Conservation (phyloP, 92 coral and sea anemone species). For the Phenganax stokvisi region DNA sequence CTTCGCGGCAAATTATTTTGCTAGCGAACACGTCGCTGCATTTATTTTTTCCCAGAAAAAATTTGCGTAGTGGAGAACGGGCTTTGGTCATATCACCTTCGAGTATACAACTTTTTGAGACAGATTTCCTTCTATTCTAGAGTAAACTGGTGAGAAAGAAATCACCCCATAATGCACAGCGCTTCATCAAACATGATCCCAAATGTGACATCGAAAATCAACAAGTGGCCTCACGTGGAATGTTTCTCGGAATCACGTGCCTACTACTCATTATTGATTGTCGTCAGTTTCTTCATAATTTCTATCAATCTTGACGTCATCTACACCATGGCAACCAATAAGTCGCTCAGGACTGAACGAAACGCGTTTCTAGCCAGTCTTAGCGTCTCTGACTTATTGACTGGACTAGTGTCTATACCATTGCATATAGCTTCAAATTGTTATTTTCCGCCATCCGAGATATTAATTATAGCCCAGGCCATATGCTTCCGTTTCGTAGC, state of each 20-base stretch:
- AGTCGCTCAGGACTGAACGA: conserved; percentile 50
- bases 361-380: conserved; percentile 55
- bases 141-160: too few species aligned
- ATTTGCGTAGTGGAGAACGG: too few species aligned
- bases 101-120: too few species aligned
- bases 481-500: conserved; percentile 43
- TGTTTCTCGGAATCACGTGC: not conserved
- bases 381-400: conserved; percentile 55
- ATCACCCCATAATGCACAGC: not conserved
- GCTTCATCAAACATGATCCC: not conserved
- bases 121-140: too few species aligned
- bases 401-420: conserved; percentile 53
- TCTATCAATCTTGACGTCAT: conserved; percentile 53
- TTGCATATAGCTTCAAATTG: conserved; percentile 40
- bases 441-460: not conserved
- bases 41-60: too few species aligned
- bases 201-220: not conserved
- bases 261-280: conserved; percentile 26
- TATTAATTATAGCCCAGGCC: conserved; percentile 12
- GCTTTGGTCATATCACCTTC: too few species aligned
- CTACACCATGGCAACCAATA: conserved; percentile 45
- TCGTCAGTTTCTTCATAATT: conserved; percentile 42
- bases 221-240: not conserved
- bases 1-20: too few species aligned
- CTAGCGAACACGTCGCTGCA: too few species aligned